A percentile compares a stretch with the other conserved stretches of the same genome.
These are phyloP conservation scores for Euclidia mi DNA, from an alignment of 2,888 invertebrate genomes.

Conservation along the genomic window DNA sequence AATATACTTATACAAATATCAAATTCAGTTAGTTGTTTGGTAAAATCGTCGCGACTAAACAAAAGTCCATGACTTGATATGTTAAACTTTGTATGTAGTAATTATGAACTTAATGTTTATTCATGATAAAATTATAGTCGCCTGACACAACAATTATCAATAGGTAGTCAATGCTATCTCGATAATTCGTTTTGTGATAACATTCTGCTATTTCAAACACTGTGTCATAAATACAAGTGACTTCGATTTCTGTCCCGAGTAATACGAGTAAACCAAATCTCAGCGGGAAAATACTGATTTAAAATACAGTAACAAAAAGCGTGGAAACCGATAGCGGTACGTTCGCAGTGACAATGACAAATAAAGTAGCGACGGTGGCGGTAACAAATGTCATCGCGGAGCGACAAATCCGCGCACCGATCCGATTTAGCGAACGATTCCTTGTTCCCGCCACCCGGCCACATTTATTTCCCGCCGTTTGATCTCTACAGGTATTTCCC, in stretches of 20 bases:
- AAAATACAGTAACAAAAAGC: constrained; percentile 35
- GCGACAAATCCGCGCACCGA: constrained; percentile 63
- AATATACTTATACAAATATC: too few relatives aligned
- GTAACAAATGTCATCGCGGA: constrained; percentile 78
- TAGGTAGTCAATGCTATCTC: too few relatives aligned
- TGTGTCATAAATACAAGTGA: constrained; percentile 1
- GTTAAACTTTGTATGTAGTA: too few relatives aligned
- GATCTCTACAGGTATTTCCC: constrained; percentile 74
- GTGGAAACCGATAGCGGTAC: constrained; percentile 52
- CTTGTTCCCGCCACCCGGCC: constrained; percentile 45
- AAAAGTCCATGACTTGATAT: too few relatives aligned
- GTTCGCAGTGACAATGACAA: constrained; percentile 71
- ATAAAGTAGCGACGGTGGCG: constrained; percentile 63
- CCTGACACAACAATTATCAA: too few relatives aligned
- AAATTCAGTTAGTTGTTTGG: too few relatives aligned
- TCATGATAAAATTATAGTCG: too few relatives aligned
- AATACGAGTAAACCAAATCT: constrained; percentile 12
- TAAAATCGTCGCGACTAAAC: too few relatives aligned
- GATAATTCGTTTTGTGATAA: neutral
- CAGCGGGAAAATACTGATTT: constrained; percentile 25
- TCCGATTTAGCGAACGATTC: constrained; percentile 59
- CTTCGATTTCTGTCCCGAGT: neutral
- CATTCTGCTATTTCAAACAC: neutral
- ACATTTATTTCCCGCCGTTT: constrained; percentile 76
- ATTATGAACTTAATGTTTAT: too few relatives aligned